These are phyloP conservation scores for Antheraea mylitta DNA, from an alignment of 1,140 invertebrate species.

Conservation along the genomic window DNA sequence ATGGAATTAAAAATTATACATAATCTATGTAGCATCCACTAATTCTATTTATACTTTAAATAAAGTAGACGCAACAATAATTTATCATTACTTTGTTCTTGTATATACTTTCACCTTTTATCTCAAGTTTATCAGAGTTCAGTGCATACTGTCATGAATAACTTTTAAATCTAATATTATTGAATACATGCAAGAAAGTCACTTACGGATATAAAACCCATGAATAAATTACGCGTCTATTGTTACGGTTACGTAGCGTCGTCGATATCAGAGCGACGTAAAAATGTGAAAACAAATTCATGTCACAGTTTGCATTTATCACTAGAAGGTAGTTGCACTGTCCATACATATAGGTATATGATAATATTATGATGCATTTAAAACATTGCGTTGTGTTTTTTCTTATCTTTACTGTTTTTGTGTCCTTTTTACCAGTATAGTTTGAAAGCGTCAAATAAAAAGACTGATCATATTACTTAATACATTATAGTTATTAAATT, in stretches of 20 bases:
- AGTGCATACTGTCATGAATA: slow-evolving; percentile 3
- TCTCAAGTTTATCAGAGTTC: slow-evolving; percentile 19
- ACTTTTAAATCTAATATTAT: background rate
- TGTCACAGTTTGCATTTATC: slow-evolving; percentile 8
- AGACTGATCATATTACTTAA: background rate
- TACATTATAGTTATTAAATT: background rate
- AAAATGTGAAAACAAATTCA: background rate
- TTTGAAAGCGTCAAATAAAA: slow-evolving; percentile 9
- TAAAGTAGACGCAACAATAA: background rate
- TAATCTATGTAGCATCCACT: background rate
- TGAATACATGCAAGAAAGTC: background rate
- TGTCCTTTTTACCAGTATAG: slow-evolving; percentile 11
- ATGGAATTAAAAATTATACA: too few relatives aligned
- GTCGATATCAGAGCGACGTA: background rate
- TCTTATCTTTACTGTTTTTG: slow-evolving; percentile 5
- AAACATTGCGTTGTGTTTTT: slow-evolving; percentile 10
- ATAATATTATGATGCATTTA: slow-evolving; percentile 7
- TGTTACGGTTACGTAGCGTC: background rate
- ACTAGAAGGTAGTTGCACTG: background rate
- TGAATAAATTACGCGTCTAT: background rate
- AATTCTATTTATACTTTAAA: background rate
- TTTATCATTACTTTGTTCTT: background rate
- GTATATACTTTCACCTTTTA: slow-evolving; percentile 4
- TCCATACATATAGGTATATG: background rate
- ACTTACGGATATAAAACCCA: background rate